These are phyloP conservation scores for Xylota sylvarum DNA, from an alignment of 2,888 invertebrate species.

Conservation along the genomic window DNA sequence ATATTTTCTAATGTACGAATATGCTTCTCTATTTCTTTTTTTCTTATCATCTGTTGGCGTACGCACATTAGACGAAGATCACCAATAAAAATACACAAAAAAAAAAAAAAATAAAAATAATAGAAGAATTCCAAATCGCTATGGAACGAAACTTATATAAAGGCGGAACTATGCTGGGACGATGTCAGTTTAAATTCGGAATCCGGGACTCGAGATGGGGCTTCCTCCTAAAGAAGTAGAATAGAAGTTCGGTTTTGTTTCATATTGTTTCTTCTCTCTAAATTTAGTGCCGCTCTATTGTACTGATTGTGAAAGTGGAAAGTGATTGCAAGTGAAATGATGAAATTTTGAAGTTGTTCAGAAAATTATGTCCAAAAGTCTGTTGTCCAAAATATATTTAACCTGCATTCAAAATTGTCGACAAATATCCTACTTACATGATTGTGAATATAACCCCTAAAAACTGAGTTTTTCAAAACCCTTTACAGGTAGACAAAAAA, in stretches of 20 bases:
- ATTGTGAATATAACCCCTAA: not conserved
- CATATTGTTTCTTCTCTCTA: not conserved
- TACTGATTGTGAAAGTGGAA: slow-evolving; percentile 33
- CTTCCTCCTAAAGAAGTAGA: slow-evolving; percentile 54
- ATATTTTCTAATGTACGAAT: slow-evolving; percentile 49
- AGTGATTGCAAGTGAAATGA: slow-evolving; percentile 20
- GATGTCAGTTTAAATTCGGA: slow-evolving; percentile 70
- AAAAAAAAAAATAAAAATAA: slow-evolving; percentile 19
- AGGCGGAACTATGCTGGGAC: slow-evolving; percentile 48
- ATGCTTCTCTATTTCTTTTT: slow-evolving; percentile 36
- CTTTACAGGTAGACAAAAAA: not conserved
- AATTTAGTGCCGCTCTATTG: slow-evolving; percentile 7
- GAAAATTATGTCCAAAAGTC: slow-evolving; percentile 23
- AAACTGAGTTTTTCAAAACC: not conserved
- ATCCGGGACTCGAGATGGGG: slow-evolving; percentile 73
- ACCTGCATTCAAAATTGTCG: not conserved
- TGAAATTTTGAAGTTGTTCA: slow-evolving; percentile 1
- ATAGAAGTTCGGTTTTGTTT: slow-evolving; percentile 30
- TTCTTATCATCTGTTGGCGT: slow-evolving; percentile 71
- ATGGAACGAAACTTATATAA: slow-evolving; percentile 71
- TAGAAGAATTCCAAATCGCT: slow-evolving; percentile 37
- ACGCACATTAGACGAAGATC: slow-evolving; percentile 68
- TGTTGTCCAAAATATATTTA: not conserved
- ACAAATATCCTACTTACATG: not conserved
- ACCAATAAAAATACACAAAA: slow-evolving; percentile 55